phyloP scores from a whole-genome alignment of 1,140 invertebrate species.

The Anastrepha obliqua region DNA sequence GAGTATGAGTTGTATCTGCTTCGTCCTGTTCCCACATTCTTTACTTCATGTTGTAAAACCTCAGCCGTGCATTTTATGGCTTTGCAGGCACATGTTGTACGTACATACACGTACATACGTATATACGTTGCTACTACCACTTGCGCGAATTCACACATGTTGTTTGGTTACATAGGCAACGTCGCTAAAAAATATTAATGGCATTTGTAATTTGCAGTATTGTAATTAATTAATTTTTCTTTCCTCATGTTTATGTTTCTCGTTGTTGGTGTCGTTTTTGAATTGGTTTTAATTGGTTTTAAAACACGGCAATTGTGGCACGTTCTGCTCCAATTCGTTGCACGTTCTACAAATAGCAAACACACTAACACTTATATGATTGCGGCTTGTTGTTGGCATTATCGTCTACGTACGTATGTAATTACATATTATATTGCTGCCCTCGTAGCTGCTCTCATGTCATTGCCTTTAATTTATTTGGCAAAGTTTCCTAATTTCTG shows the following conservation, averaged over 20 bases:
- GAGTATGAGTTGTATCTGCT: neutral
- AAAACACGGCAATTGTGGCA: conserved; percentile 46
- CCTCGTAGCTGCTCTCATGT: neutral
- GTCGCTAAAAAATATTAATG: conserved; percentile 50
- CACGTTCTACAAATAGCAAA: neutral
- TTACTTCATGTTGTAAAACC: conserved; percentile 33
- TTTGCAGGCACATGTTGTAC: conserved; percentile 41
- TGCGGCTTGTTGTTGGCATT: neutral
- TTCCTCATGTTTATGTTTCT: conserved; percentile 39
- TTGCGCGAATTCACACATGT: conserved; percentile 15
- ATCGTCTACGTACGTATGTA: neutral
- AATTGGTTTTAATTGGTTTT: conserved; percentile 49
- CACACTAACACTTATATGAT: neutral
- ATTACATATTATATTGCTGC: neutral
- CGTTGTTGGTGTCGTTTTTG: conserved; percentile 29
- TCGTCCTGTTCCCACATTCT: conserved; percentile 43
- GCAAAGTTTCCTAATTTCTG: conserved; percentile 49
- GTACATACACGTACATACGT: neutral
- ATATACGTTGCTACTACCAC: conserved; percentile 21
- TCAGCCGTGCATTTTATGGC: conserved; percentile 22
- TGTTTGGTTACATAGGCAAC: conserved; percentile 27
- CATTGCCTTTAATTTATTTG: conserved; percentile 46
- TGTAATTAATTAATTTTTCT: conserved; percentile 53
- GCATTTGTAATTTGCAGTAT: conserved; percentile 53
- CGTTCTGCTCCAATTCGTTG: conserved; percentile 40